Evolutionary conservation across 1,140 invertebrate genomes (phyloP).

Genomic region (Papilio helenus): DNA sequence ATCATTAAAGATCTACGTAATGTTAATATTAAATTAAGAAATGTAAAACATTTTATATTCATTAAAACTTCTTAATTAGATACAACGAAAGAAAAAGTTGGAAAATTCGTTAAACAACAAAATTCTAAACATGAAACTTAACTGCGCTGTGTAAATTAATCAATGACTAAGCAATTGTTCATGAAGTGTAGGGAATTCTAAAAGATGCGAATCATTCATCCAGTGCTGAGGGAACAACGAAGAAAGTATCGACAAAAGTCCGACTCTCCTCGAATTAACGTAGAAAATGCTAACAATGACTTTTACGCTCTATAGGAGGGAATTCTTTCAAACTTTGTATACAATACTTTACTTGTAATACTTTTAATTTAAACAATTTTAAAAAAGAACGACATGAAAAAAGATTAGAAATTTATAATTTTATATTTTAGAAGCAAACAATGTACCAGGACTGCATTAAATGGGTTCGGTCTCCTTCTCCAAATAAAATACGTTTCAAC

Average conservation of each 20-base stretch:
- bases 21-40: no score
- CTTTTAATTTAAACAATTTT: background rate
- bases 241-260: constrained; percentile 19
- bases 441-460: background rate
- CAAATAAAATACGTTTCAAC: no score
- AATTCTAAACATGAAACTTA: background rate
- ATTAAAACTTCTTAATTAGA: no score
- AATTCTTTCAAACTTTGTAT: constrained; percentile 6
- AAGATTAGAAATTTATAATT: background rate
- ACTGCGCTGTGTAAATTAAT: background rate
- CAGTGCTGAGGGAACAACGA: background rate
- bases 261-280: background rate
- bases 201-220: background rate
- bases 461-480: no score
- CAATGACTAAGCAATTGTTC: constrained; percentile 24
- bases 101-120: background rate
- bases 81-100: background rate
- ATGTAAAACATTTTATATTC: no score
- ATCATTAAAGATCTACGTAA: no score
- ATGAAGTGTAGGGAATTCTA: constrained; percentile 8
- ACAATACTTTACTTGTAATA: background rate
- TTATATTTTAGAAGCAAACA: background rate
- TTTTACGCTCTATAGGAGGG: background rate
- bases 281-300: constrained; percentile 8
- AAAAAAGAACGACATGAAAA: background rate